Evolutionary conservation across 1,140 invertebrate species (phyloP).

Genomic region (Lamellibrachia luymesi): DNA sequence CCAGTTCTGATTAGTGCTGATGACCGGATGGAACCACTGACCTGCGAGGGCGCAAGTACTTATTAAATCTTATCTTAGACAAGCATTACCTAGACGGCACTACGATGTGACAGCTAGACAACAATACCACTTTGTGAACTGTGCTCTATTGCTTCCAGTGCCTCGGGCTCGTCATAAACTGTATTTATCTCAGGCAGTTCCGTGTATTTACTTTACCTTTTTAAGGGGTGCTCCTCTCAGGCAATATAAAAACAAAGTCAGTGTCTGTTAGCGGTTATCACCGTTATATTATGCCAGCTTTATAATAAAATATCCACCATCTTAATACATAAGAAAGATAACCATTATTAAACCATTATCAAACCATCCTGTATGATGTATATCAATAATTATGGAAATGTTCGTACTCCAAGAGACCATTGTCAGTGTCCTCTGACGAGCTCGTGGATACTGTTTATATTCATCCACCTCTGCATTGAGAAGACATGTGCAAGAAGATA

Average conservation of each 20-base stretch:
- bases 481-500: neutral
- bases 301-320: neutral
- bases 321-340: neutral
- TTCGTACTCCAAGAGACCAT: neutral
- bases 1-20: too few species aligned
- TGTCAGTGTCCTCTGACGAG: neutral
- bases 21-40: too few species aligned
- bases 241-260: neutral
- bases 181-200: neutral
- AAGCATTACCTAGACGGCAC: constrained; percentile 39
- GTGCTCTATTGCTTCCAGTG: neutral
- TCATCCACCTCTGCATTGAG: neutral
- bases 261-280: neutral
- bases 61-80: constrained; percentile 30
- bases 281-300: neutral
- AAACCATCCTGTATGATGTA: neutral
- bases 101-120: too few species aligned
- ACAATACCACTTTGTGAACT: too few species aligned
- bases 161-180: neutral
- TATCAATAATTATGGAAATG: neutral
- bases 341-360: too few species aligned
- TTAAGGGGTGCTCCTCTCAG: too few species aligned
- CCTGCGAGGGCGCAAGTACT: too few species aligned
- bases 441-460: neutral
- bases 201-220: too few species aligned